Base-by-base conservation (phyloP, 2,888 invertebrate species). In the Zygogramma bicolorata region DNA sequence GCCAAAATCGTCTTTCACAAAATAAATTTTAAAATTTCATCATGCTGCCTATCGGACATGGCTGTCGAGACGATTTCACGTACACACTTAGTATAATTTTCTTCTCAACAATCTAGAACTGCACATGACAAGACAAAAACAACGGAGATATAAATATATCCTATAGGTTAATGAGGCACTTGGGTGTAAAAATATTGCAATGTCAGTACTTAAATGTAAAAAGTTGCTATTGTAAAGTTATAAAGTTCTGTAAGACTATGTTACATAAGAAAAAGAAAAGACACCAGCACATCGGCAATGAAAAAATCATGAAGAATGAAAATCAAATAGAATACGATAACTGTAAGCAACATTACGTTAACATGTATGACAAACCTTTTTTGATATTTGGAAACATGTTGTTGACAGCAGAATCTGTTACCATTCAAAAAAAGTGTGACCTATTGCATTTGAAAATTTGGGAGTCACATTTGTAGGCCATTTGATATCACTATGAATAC, bases 131-230 rank as follows among this genome's bases (percentile, higher is more conserved):
- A 20, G 49, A 75, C 68, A 71, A 66, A 65, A 58, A 71, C 63
- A 60, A 72, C 65, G 57, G 22, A 22, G n/a, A 71, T 73, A 66
- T 60, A 71, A 69, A 22, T 69, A 65, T 70, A 70, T 70, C 68
- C 46, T 73, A 75, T 59, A 71, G 34, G 71, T 78, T 77, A 75
- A 68, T 70, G 78, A 81, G 81, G 81, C 81, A 81, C 81, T 80
- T 81, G 72, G 81, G 81, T 81, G 81, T 76, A 73, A 74, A 72
- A 73, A 80, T 77, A 78, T 80, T 80, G 81, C 81, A 80, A 81
- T 80, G 81, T 81, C 79, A 80, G 80, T 80, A 80, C 78, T 73
- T 68, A 71, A 38, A 65, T 31, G 57, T 68, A 67, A 58, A 65
- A n/a, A 53, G 53, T 53, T 25, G 8, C 13, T 42, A 29, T 49